Percentiles rank a stretch among this genome's conserved stretches.
Conservation (phyloP, 2,888 invertebrate genomes). For the Heliconius hortense region DNA sequence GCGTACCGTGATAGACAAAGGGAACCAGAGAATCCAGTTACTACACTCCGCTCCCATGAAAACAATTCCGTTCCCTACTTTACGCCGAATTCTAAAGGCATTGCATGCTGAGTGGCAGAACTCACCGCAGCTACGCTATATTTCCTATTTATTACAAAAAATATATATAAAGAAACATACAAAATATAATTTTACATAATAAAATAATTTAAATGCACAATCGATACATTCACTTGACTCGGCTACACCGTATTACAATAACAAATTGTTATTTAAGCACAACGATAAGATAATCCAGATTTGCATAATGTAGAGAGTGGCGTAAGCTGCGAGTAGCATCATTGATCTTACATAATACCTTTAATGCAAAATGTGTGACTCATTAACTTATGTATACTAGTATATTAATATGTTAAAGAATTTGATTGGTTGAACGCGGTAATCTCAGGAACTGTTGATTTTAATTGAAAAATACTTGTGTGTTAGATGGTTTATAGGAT, state of each 20-base stretch:
- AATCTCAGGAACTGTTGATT: no score
- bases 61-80: no score
- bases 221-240: conserved; percentile 1
- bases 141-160: not conserved
- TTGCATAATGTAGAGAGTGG: conserved; percentile 30
- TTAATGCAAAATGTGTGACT: conserved; percentile 19
- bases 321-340: conserved; percentile 23
- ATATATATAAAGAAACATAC: no score
- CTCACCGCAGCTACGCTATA: no score
- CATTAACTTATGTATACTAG: conserved; percentile 4
- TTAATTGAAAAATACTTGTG: no score
- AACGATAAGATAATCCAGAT: conserved; percentile 33
- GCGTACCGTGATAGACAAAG: no score
- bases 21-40: no score
- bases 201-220: conserved; percentile 2
- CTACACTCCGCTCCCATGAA: no score
- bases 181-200: not conserved
- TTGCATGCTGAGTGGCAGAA: no score
- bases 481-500: no score
- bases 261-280: conserved; percentile 33
- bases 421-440: no score
- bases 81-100: no score
- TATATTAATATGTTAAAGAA: not conserved
- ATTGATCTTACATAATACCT: conserved; percentile 22
- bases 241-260: conserved; percentile 19